These are phyloP conservation scores for Bellardia pandia DNA, from an alignment of 2,888 invertebrate genomes.

Conservation along the genomic window DNA sequence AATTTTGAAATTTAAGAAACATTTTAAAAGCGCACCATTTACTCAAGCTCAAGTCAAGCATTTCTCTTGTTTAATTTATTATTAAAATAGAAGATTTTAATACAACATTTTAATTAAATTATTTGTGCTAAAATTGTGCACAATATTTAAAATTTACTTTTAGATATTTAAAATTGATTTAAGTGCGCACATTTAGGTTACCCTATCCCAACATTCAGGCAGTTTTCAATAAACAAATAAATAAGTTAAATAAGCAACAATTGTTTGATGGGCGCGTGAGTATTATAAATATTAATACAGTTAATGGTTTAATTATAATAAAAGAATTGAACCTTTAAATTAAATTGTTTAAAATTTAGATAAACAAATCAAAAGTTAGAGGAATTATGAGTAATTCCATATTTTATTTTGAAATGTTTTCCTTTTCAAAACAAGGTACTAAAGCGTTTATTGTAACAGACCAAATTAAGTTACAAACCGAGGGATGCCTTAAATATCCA, in stretches of 20 bases:
- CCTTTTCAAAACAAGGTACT: too few species aligned
- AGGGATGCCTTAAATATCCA: too few species aligned
- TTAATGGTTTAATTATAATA: too few species aligned
- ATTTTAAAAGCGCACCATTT: slow-evolving; percentile 74
- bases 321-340: too few species aligned
- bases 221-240: slow-evolving; percentile 84
- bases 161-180: slow-evolving; percentile 68
- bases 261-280: slow-evolving; percentile 76
- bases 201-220: slow-evolving; percentile 99
- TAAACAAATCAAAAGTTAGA: too few species aligned
- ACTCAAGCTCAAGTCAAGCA: slow-evolving; percentile 82
- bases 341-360: too few species aligned
- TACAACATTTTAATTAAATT: slow-evolving; percentile 55
- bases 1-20: slow-evolving; percentile 24
- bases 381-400: too few species aligned
- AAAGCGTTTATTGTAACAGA: slow-evolving; percentile 36
- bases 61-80: slow-evolving; percentile 71
- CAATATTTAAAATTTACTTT: slow-evolving; percentile 20
- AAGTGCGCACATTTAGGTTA: slow-evolving; percentile 89
- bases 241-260: slow-evolving; percentile 79
- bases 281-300: too few species aligned
- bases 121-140: slow-evolving; percentile 48
- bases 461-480: not conserved
- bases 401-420: too few species aligned
- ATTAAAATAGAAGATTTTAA: slow-evolving; percentile 60